Evolutionary conservation across 2,113 vertebrate genomes (phyloP), one percentile per base, ranked within the genome.

Genomic region (Prunella himalayana): DNA sequence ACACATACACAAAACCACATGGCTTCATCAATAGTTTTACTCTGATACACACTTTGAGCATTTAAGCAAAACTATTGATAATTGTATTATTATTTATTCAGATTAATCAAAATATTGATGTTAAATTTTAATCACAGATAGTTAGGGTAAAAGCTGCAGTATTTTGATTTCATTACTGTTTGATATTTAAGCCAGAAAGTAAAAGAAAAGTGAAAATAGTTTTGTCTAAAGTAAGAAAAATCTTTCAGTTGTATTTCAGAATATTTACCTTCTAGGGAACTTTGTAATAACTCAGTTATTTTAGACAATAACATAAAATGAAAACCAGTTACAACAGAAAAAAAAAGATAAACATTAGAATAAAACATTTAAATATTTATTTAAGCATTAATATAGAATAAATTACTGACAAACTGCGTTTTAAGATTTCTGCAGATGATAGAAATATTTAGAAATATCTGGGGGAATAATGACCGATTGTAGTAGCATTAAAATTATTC

Each of bases 341-440:
- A 91, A 90, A 91, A 86, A 35, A 87, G 1, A 66, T 92, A 88
- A 80, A 60, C 37, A 82, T 49, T 82, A 56, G 44, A 72, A 22
- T 69, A 69, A 78, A 93, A 39, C 20, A 51, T 45, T 92, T 72
- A 80, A 93, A 90, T 91, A 92, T 69, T 96, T 90, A 83, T 77
- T 89, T 66, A 80, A 95, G 33, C 10, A 54, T 86, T 60, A 75
- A 87, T 59, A 33, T 37, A 92, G 75, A 94, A 86, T 57, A 76
- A 89, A 54, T 71, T 60, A 73, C 35, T 1, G 5, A 28, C 23
- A 47, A 50, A 44, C 25, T 65, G 50, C 15, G 37, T 54, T 78
- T 89, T 82, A 75, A 73, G 27, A 42, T 23, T 94, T 81, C 35
- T 73, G 20, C 24, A 77, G 31, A 60, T 47, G 14, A 91, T 13